A percentile compares a stretch with the other conserved stretches of the same genome.
Evolutionary conservation across 2,797 vertebrate species (phyloP).

Genomic region (Neopelma chrysocephalum): DNA sequence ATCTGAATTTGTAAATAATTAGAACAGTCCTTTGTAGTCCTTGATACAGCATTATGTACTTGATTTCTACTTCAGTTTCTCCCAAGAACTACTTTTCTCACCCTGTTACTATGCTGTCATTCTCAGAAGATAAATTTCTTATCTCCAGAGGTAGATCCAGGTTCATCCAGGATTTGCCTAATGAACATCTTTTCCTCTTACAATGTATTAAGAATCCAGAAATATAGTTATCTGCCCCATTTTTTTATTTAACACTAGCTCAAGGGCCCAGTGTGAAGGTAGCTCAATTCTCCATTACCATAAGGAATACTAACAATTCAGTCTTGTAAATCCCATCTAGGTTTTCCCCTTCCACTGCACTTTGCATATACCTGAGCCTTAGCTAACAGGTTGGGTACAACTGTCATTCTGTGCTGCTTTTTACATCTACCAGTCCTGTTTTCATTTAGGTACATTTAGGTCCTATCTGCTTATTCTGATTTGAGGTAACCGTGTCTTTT

Average conservation of each 20-base stretch:
- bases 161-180: neutral
- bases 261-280: neutral
- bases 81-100: neutral
- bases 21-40: neutral
- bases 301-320: neutral
- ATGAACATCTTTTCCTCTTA: neutral
- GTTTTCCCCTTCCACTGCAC: neutral
- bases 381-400: neutral
- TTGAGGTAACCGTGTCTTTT: neutral
- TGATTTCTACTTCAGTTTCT: neutral
- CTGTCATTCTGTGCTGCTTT: neutral
- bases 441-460: neutral
- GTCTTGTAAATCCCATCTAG: neutral
- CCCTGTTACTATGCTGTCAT: neutral
- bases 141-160: neutral
- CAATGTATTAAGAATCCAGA: neutral
- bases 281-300: neutral
- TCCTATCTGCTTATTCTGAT: neutral
- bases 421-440: neutral
- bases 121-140: slow-evolving; percentile 10
- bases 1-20: neutral
- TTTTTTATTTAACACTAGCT: slow-evolving; percentile 33
- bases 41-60: neutral
- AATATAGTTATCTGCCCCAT: neutral
- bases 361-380: neutral